Conservation (phyloP, 2,113 vertebrate species). For the Callipepla californica region DNA sequence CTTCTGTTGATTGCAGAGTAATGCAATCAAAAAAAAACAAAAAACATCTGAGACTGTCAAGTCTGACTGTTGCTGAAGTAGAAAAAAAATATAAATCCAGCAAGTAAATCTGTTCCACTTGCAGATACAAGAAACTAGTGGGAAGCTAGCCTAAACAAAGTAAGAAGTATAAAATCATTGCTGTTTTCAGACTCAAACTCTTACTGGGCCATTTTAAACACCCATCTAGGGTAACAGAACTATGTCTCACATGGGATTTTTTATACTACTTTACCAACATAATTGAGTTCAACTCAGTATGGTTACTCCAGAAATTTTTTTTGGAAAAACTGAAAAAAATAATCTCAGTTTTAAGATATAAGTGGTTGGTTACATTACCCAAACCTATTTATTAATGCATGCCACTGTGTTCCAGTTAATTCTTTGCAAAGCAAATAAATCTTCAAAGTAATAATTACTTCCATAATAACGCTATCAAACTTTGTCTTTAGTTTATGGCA, state of each 20-base stretch:
- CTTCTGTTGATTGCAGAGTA: neutral
- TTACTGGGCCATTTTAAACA: conserved; percentile 9
- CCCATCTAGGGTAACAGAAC: neutral
- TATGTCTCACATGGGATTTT: neutral
- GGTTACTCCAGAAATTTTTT: conserved; percentile 14
- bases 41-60: too few relatives aligned
- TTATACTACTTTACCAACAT: neutral
- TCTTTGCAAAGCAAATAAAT: neutral
- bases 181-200: neutral
- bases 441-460: neutral
- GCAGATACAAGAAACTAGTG: neutral
- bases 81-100: neutral
- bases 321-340: neutral
- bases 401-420: neutral
- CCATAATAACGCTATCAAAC: neutral
- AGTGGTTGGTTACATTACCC: neutral
- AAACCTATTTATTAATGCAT: neutral
- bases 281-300: conserved; percentile 22
- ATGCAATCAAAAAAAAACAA: neutral
- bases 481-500: conserved; percentile 13
- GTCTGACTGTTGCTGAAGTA: neutral
- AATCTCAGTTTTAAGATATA: neutral
- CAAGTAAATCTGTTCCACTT: neutral
- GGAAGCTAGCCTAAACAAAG: conserved; percentile 15
- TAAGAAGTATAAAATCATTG: conserved; percentile 22